A percentile compares a stretch with the other conserved stretches of the same genome.
Conservation (phyloP, 2,113 vertebrate genomes). For the Chamaea fasciata region DNA sequence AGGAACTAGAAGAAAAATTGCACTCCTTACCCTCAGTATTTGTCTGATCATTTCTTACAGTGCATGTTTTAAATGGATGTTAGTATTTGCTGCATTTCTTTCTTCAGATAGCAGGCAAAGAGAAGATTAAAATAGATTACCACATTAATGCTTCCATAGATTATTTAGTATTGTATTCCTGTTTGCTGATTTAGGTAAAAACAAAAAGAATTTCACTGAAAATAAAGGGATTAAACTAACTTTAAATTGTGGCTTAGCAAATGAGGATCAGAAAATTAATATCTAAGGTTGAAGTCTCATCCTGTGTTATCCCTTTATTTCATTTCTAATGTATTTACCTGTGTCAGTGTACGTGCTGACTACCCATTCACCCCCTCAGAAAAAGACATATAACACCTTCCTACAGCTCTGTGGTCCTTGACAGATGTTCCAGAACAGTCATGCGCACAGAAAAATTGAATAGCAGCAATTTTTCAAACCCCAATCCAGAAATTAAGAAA, state of each 20-base stretch:
- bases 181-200: neutral
- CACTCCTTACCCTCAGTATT: neutral
- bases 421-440: neutral
- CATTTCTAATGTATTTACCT: neutral
- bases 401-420: neutral
- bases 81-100: neutral
- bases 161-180: conserved; percentile 22
- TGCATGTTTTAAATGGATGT: neutral
- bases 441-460: neutral
- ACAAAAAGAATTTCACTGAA: neutral
- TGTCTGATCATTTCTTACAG: neutral
- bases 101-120: neutral
- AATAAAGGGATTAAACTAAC: conserved; percentile 14
- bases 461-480: neutral
- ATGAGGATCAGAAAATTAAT: conserved; percentile 15
- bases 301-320: neutral
- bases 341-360: neutral
- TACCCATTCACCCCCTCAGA: neutral
- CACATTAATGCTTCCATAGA: neutral
- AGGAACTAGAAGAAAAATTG: neutral
- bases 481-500: neutral
- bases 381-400: neutral
- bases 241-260: conserved; percentile 27
- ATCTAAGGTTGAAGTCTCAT: neutral
- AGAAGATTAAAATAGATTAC: conserved; percentile 47